These are phyloP conservation scores for Lateolabrax maculatus DNA, from an alignment of 2,797 vertebrate genomes.

Conservation along the genomic window DNA sequence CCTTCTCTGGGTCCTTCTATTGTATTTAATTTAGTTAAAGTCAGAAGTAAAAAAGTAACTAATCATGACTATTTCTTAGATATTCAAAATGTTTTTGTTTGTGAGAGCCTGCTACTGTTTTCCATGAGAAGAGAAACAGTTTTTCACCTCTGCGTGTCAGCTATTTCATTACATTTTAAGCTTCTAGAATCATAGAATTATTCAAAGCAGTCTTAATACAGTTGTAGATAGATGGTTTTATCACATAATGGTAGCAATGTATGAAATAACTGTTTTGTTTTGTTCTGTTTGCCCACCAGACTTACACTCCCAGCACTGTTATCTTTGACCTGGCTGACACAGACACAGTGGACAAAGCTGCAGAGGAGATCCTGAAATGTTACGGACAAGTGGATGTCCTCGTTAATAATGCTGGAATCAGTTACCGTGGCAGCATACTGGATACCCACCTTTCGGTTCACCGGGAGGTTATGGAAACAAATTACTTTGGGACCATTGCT, in stretches of 20 bases:
- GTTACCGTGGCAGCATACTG: slow-evolving; percentile 91
- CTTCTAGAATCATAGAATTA: neutral
- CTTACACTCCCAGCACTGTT: slow-evolving; percentile 85
- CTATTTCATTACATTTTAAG: neutral
- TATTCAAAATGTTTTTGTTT: neutral
- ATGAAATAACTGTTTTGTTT: neutral
- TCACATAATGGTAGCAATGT: neutral
- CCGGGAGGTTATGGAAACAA: slow-evolving; percentile 95
- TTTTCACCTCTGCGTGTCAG: neutral
- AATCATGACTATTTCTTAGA: neutral
- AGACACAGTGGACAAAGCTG: slow-evolving; percentile 79
- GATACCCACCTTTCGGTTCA: slow-evolving; percentile 92
- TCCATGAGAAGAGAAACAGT: neutral
- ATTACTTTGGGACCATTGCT: slow-evolving; percentile 98
- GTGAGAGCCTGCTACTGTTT: neutral
- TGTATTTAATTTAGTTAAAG: neutral
- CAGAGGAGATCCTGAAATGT: slow-evolving; percentile 90
- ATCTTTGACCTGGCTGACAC: slow-evolving; percentile 91
- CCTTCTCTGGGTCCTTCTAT: neutral
- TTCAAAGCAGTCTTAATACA: neutral
- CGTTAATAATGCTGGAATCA: slow-evolving; percentile 96
- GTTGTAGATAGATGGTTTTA: neutral
- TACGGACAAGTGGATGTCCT: slow-evolving; percentile 92
- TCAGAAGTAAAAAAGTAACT: neutral
- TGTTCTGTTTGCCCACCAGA: slow-evolving; percentile 52